These are phyloP conservation scores for Drosophila orena DNA, from an alignment of 1,140 invertebrate species.

Conservation along the genomic window DNA sequence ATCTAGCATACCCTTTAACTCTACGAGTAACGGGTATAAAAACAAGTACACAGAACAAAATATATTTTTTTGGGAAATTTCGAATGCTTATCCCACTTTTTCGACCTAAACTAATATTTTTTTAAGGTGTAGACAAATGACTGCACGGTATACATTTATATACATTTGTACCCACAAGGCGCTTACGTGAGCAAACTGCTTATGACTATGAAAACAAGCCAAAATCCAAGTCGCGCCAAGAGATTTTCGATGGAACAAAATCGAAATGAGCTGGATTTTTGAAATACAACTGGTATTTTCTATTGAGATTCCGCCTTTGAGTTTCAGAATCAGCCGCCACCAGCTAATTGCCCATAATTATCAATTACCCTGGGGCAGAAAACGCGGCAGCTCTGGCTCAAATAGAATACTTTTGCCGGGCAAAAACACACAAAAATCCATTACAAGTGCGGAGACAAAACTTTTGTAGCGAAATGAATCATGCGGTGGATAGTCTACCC, in stretches of 20 bases:
- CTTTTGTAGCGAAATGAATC: conserved; percentile 64
- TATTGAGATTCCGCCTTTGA: conserved; percentile 40
- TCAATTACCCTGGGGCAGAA: conserved; percentile 49
- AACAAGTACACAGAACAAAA: conserved; percentile 1
- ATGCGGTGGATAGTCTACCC: conserved; percentile 25
- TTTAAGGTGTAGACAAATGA: background rate
- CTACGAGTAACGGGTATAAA: background rate
- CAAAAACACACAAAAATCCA: conserved; percentile 76
- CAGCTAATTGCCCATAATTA: conserved; percentile 70
- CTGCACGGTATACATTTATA: conserved; percentile 31
- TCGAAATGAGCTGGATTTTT: conserved; percentile 10
- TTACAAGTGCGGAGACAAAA: conserved; percentile 73
- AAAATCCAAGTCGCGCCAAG: conserved; percentile 13
- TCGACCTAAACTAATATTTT: background rate
- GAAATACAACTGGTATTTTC: conserved; percentile 20
- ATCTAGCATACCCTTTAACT: too few species aligned
- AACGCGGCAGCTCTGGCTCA: conserved; percentile 18
- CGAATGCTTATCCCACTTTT: too few species aligned
- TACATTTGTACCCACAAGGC: conserved; percentile 41
- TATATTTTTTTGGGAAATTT: background rate
- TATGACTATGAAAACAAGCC: conserved; percentile 42
- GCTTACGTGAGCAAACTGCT: conserved; percentile 53
- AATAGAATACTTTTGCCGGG: conserved; percentile 34
- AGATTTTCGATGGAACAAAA: conserved; percentile 29
- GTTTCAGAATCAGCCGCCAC: conserved; percentile 37